Evolutionary conservation across 2,888 invertebrate genomes (phyloP), one percentile per base, ranked within the genome.

Genomic region (Temnothorax unifasciatus): DNA sequence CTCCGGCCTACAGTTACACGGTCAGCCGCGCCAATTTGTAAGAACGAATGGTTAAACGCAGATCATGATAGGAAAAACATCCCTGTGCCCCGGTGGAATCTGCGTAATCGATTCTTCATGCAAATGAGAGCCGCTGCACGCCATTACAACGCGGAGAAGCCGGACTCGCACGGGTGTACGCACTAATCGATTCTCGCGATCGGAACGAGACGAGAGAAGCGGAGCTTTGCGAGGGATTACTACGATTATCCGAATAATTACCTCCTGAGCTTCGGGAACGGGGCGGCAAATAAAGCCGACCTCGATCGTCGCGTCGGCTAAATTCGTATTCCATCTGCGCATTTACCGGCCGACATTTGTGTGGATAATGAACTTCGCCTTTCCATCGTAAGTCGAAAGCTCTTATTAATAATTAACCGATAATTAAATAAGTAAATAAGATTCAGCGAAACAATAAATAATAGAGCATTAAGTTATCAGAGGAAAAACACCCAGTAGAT

Each of bases 221-320:
- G 82, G 71, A 79, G 91, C 88, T 92, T 90, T 89, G 90, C 91
- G 89, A 85, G 90, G 92, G 93, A 94, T 92, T 92, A 92, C 91
- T 86, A 90, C 92, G 93, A 94, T 94, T 92, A 94, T 93, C 93
- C 93, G 93, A 94, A 94, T 94, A 94, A 94, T 94, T 94, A 93
- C 90, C 92, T 87, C 84, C 41, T 85, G 87, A 89, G 92, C 89
- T 92, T 89, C 84, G 89, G 87, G 89, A 88, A 88, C 83, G 81
- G 59, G 85, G 87, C 86, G 86, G 90, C 92, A 91, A 93, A 93
- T 92, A 92, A 93, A 91, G 91, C 89, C 73, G 41, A 59, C 50
- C 71, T 47, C 38, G 50, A 63, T 81, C 74, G 73, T 61, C 74
- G 34, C 34, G 34, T 34, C 34, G 34, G 34, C 34, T 34, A 34